Evolutionary conservation across 92 coral and sea anemone species (phyloP).

Genomic region (Meandrina meandrites): DNA sequence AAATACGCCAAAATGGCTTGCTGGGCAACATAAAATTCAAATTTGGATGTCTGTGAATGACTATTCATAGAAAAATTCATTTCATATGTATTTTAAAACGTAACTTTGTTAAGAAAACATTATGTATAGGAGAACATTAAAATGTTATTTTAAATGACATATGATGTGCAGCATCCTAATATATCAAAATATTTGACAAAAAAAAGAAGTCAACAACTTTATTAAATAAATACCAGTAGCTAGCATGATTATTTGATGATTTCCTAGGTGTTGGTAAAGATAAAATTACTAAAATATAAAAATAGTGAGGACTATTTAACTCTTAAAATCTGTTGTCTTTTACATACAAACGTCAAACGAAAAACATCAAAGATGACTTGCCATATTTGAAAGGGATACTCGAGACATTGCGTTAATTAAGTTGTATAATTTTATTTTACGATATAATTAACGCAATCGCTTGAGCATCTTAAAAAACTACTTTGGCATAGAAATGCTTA

Average conservation of each 20-base stretch:
- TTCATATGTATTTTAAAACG: not conserved
- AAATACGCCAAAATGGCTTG: not conserved
- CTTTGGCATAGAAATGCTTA: too few species aligned
- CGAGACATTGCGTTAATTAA: too few species aligned
- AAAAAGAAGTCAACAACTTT: not conserved
- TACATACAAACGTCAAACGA: too few species aligned
- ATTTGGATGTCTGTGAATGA: not conserved
- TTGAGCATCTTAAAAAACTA: too few species aligned
- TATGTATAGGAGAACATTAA: not conserved
- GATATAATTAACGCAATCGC: too few species aligned
- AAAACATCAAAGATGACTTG: too few species aligned
- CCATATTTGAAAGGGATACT: too few species aligned
- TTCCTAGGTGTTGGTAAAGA: not conserved
- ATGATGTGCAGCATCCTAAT: not conserved
- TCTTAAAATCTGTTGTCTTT: too few species aligned
- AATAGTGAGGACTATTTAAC: not conserved
- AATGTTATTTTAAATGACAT: not conserved
- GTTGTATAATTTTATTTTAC: too few species aligned
- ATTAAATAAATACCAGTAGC: not conserved
- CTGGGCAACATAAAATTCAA: not conserved
- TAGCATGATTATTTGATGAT: not conserved
- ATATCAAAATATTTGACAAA: not conserved
- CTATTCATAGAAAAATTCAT: not conserved
- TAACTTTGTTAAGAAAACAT: not conserved
- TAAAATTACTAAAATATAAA: not conserved